Percentiles rank a stretch among this genome's conserved stretches.
These are phyloP conservation scores for Drosophila melanica DNA, from an alignment of 1,140 invertebrate genomes.

Conservation along the genomic window DNA sequence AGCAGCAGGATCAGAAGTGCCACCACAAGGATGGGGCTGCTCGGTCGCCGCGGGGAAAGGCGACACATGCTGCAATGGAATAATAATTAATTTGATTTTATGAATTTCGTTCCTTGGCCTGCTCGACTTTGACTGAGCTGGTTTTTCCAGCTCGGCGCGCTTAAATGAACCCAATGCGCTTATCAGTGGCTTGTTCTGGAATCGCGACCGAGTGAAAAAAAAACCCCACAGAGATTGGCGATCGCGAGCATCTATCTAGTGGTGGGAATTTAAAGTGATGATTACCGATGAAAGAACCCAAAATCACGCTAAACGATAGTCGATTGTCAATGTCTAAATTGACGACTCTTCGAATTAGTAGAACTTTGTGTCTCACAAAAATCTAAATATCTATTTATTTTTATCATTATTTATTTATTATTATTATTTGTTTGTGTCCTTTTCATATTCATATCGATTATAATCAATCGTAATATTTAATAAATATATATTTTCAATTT, in stretches of 20 bases:
- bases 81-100: background rate
- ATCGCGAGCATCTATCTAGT: background rate
- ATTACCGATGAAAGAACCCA: no score
- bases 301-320: no score
- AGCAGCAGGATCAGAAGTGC: constrained; percentile 52
- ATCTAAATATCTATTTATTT: no score
- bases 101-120: background rate
- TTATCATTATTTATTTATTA: no score
- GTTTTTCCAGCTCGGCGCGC: background rate
- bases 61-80: constrained; percentile 52
- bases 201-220: constrained; percentile 1
- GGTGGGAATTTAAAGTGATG: background rate
- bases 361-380: no score
- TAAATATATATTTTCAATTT: no score
- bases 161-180: constrained; percentile 27
- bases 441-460: no score
- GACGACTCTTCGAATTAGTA: no score
- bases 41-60: constrained; percentile 33
- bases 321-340: no score
- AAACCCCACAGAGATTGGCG: background rate
- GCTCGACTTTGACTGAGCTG: constrained; percentile 35
- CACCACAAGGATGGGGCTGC: constrained; percentile 33
- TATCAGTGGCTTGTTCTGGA: constrained; percentile 14
- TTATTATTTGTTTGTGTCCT: no score
- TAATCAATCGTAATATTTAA: no score